A percentile compares a stretch with the other conserved stretches of the same genome.
Evolutionary conservation across 2,797 vertebrate species (phyloP).

Genomic region (Austrolebias charrua): DNA sequence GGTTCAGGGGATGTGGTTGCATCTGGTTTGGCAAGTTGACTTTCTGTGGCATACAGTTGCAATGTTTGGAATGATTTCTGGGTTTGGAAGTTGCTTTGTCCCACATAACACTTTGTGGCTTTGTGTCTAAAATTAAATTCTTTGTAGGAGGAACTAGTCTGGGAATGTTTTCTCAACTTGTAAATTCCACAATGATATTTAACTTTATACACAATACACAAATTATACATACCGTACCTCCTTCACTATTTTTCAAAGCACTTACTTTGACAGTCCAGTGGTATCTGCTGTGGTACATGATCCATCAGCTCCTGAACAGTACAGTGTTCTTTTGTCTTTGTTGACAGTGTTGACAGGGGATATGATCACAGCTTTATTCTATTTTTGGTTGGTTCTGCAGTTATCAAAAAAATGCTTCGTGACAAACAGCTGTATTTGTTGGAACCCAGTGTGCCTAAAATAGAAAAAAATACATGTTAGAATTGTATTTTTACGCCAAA

Average conservation of each 20-base stretch:
- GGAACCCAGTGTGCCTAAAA: too few relatives aligned
- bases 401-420: too few relatives aligned
- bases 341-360: not conserved
- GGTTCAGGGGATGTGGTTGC: slow-evolving; percentile 67
- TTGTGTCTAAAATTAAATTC: slow-evolving; percentile 62
- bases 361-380: too few relatives aligned
- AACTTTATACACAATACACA: not conserved
- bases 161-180: slow-evolving; percentile 29
- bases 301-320: not conserved
- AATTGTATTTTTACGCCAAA: not conserved
- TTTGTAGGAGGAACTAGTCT: slow-evolving; percentile 41
- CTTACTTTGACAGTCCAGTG: not conserved
- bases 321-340: not conserved
- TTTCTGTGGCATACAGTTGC: slow-evolving; percentile 69
- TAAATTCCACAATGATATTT: not conserved
- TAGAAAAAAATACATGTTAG: too few relatives aligned
- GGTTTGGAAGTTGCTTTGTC: slow-evolving; percentile 61
- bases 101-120: slow-evolving; percentile 73
- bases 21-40: slow-evolving; percentile 62
- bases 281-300: not conserved
- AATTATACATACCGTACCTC: not conserved
- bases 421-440: not conserved
- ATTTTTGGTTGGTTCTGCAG: too few relatives aligned
- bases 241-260: not conserved
- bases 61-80: slow-evolving; percentile 76